Conservation (phyloP, 1,140 invertebrate species). For the Camponotus floridanus region DNA sequence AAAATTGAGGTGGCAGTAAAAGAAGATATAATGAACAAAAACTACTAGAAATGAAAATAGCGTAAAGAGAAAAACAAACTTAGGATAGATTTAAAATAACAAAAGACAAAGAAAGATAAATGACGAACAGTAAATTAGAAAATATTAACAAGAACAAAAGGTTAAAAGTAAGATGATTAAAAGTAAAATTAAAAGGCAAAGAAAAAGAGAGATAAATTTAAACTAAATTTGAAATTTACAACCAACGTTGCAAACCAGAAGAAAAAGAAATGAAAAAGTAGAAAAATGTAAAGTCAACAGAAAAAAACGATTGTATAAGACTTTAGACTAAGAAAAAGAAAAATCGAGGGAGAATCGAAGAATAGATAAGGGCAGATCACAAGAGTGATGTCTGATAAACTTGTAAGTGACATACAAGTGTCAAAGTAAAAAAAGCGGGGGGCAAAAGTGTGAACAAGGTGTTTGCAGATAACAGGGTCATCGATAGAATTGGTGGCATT, state of each 20-base stretch:
- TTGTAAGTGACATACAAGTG: constrained; percentile 24
- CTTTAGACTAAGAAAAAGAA: neutral
- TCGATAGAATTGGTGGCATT: constrained; percentile 30
- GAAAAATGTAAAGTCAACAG: neutral
- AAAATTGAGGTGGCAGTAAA: constrained; percentile 15
- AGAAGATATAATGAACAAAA: neutral
- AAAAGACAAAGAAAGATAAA: constrained; percentile 4
- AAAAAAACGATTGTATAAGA: neutral
- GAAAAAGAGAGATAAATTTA: neutral
- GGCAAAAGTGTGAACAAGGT: constrained; percentile 9
- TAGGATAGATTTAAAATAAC: constrained; percentile 10
- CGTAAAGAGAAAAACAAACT: neutral
- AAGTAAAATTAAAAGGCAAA: neutral
- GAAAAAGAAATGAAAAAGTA: neutral
- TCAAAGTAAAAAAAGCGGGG: constrained; percentile 47
- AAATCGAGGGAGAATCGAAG: neutral
- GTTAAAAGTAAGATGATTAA: too few species aligned
- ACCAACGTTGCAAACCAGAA: neutral
- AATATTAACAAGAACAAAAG: neutral
- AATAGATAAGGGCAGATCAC: neutral
- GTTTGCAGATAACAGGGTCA: constrained; percentile 57
- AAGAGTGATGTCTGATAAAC: neutral
- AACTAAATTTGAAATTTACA: neutral
- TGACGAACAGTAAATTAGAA: neutral
- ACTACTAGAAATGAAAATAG: neutral